A percentile compares a stretch with the other conserved stretches of the same genome.
Evolutionary conservation across 2,797 vertebrate genomes (phyloP).

Genomic region (Macropodus opercularis): DNA sequence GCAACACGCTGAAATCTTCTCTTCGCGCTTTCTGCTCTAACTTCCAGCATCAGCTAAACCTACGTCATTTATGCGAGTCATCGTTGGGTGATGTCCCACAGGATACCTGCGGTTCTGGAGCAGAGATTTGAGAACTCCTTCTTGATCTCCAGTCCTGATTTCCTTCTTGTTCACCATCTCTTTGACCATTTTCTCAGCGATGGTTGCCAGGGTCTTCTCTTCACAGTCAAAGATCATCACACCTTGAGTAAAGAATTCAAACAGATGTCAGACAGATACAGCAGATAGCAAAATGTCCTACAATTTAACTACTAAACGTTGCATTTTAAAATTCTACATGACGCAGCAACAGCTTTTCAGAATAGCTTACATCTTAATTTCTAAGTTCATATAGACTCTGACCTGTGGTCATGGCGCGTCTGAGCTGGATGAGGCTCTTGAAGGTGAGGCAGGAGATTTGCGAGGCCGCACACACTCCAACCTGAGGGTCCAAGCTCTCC

Average conservation of each 20-base stretch:
- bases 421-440: conserved; percentile 90
- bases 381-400: conserved; percentile 1
- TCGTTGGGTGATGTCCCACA: conserved; percentile 17
- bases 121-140: conserved; percentile 83
- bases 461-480: conserved; percentile 83
- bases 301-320: too few relatives aligned
- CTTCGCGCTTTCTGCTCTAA: conserved; percentile 15
- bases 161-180: conserved; percentile 86
- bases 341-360: background rate
- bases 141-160: conserved; percentile 81
- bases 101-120: conserved; percentile 81
- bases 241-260: conserved; percentile 71
- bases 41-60: conserved; percentile 35
- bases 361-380: background rate
- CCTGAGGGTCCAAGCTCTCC: conserved; percentile 84
- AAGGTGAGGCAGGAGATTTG: conserved; percentile 92
- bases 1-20: background rate
- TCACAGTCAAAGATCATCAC: conserved; percentile 84
- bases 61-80: conserved; percentile 53
- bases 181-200: conserved; percentile 83
- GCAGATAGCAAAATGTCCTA: too few relatives aligned
- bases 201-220: conserved; percentile 80
- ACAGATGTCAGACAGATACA: too few relatives aligned
- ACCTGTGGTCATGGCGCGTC: conserved; percentile 84
- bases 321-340: too few relatives aligned